Base-by-base conservation (phyloP, 2,113 vertebrate species). In the Amphilophus citrinellus region DNA sequence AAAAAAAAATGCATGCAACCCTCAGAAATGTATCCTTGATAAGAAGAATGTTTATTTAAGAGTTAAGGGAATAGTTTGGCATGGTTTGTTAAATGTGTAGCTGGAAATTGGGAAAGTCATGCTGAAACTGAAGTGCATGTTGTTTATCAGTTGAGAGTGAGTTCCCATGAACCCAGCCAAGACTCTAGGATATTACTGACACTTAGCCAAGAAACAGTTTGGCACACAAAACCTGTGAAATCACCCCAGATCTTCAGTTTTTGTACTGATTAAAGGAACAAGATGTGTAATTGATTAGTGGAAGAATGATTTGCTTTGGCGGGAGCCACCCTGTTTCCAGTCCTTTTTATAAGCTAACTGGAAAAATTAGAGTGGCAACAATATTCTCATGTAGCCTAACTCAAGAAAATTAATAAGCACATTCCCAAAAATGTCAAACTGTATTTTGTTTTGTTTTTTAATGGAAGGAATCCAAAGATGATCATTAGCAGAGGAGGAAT, bases 401-500 rank as follows among this genome's bases (percentile, higher is more conserved):
- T 56, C 18, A 1, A 56, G 47, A 73, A 73, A 35, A 73, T 73
- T n/a, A 56, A 73, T 35, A 56, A 56, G 47, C 47, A 20, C 27
- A 73, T 56, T 35, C 53, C 47, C 17, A 73, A 73, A 73, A 50
- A 73, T 73, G 68, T 73, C 20, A 0, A 76, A 76, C n/a, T 39
- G 22, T 76, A 58, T 53, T 50, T 9, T 42, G 30, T 71, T 56
- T 87, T 4, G 3, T 68, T 15, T 24, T 73, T 22, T 57, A 30
- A 47, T 2, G 20, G 37, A 75, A 3, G 32, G 4, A 37, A 66
- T 47, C 3, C 15, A 71, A 84, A 77, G 5, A 42, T 44, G 60
- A 39, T 14, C 66, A 81, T 87, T 75, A 79, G 60, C 3, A 22
- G 44, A 79, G 77, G 82, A 77, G 59, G 39, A 61, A 47, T 1